A percentile compares a stretch with the other conserved stretches of the same genome.
Conservation (phyloP, 2,888 invertebrate genomes). For the Tanytarsus gracilentus region DNA sequence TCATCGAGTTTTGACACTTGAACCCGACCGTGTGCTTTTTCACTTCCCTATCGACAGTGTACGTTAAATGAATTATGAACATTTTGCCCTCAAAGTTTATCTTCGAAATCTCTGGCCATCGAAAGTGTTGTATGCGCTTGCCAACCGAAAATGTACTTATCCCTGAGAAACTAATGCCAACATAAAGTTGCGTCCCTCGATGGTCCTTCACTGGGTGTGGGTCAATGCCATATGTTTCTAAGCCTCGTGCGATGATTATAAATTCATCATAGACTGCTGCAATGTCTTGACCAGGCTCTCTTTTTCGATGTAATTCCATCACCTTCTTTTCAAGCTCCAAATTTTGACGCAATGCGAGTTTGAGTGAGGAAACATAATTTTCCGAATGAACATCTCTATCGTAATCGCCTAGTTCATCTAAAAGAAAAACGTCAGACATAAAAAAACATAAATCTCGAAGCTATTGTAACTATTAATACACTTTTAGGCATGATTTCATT, state of each 20-base stretch:
- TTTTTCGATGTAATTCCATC: conserved; percentile 81
- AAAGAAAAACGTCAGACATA: conserved; percentile 37
- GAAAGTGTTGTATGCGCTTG: conserved; percentile 86
- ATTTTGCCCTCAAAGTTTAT: conserved; percentile 96
- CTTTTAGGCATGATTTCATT: not conserved
- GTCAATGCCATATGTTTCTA: conserved; percentile 96
- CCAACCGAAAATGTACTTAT: conserved; percentile 92
- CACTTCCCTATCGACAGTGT: conserved; percentile 62
- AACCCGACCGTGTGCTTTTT: conserved; percentile 92
- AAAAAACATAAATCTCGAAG: not conserved
- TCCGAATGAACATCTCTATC: conserved; percentile 79
- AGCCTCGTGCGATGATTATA: conserved; percentile 77
- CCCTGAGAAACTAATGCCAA: conserved; percentile 92
- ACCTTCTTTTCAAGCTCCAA: conserved; percentile 86
- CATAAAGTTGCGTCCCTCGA: conserved; percentile 80
- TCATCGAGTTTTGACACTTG: conserved; percentile 84
- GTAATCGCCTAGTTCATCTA: conserved; percentile 93
- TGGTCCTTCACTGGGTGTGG: conserved; percentile 98
- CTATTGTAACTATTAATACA: not conserved
- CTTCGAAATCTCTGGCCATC: conserved; percentile 92
- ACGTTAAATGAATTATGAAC: conserved; percentile 90
- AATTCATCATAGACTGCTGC: conserved; percentile 84
- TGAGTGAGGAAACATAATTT: conserved; percentile 85
- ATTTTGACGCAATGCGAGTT: conserved; percentile 85
- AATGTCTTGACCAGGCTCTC: conserved; percentile 76